These are phyloP conservation scores for Rotaria magnacalcarata DNA, from an alignment of 2,888 invertebrate species.

Conservation along the genomic window DNA sequence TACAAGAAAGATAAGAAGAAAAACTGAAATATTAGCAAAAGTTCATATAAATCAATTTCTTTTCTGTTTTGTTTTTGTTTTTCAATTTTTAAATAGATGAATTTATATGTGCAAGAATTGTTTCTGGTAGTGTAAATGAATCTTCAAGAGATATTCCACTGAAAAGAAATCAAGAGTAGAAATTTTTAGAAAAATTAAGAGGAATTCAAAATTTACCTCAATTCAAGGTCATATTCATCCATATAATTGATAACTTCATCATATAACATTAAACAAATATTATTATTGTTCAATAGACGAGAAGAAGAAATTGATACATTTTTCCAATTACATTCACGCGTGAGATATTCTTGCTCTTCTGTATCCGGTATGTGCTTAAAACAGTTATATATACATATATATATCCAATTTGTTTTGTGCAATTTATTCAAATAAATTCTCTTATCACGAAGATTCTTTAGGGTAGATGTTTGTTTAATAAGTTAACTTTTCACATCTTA, in stretches of 20 bases:
- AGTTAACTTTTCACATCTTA: too few relatives aligned
- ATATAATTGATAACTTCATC: neutral
- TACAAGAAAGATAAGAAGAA: neutral
- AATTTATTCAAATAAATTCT: too few relatives aligned
- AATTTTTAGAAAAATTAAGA: too few relatives aligned
- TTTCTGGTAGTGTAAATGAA: neutral
- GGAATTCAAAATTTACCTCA: neutral
- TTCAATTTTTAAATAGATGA: too few relatives aligned
- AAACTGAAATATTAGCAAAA: neutral
- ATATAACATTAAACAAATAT: constrained; percentile 28
- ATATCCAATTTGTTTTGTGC: too few relatives aligned
- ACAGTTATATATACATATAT: neutral
- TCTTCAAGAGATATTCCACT: constrained; percentile 16
- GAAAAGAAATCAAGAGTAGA: neutral
- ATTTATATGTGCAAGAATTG: neutral
- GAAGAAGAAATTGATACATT: neutral
- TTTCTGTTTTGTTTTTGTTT: neutral
- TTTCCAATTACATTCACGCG: neutral
- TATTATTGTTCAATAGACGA: neutral
- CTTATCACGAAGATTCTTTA: too few relatives aligned
- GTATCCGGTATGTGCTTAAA: neutral
- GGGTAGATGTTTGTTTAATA: too few relatives aligned
- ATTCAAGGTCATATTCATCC: neutral
- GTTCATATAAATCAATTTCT: neutral
- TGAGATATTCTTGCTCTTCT: neutral